Base-by-base conservation (phyloP, 2,888 invertebrate genomes). In the Plebejus anna region DNA sequence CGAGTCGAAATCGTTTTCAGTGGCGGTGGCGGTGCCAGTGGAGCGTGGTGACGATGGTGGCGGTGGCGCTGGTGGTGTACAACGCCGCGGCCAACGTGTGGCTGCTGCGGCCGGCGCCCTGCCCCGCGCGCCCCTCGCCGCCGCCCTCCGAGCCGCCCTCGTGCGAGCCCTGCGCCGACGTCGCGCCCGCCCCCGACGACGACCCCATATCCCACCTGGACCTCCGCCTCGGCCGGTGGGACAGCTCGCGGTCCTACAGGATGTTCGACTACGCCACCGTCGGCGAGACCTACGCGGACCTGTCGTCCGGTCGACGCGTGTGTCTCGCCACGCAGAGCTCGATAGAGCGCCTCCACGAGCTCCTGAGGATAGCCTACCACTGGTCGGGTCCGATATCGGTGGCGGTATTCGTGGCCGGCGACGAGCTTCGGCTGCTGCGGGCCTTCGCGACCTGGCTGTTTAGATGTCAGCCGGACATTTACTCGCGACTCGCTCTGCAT, bases 331-430 rank as follows among this genome's bases (percentile, higher is more conserved):
- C 98, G 0, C 98, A 98, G 87, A 96, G 96, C 82, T 98, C 98
- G 0, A 94, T 98, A 75, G 98, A 98, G 83, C 95, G 97, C 79
- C 89, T 98, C 9, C 95, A 96, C 80, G 97, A 97, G 66, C 86
- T 98, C 28, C 95, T 97, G 0, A 96, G 96, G 81, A 97, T 97
- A 61, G 96, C 97, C 0, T 95, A 96, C 75, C 96, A 97, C 82
- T 98, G 98, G 98, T 95, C 95, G 7, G 98, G 98, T 0, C 97
- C 98, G 0, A 96, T 98, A 82, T 98, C 98, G 0, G 95, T 97
- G 0, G 97, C 98, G 0, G 94, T 97, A 0, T 98, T 96, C 86
- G 96, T 96, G 0, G 96, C 97, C 16, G 96, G 96, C 3, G 96
- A 97, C 82, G 98, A 98, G 86, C 95, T 97, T 81, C 95, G 95